Evolutionary conservation across 2,113 vertebrate species (phyloP), one percentile per base, ranked within the genome.

Genomic region (Cettia cetti): DNA sequence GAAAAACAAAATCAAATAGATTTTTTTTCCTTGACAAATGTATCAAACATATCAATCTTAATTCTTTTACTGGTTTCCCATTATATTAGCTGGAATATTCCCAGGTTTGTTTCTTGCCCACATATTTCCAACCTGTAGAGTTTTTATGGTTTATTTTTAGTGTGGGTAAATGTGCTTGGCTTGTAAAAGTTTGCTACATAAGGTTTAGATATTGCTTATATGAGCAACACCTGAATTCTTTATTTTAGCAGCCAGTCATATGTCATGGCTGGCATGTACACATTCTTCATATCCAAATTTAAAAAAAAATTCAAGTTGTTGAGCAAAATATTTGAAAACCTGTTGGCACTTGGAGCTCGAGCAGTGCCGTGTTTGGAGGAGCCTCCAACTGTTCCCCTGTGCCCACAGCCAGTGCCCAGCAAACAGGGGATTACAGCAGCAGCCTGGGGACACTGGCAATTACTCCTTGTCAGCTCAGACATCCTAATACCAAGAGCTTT

Each of bases 321-420:
- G 88, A 92, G 64, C 82, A 89, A 96, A 95, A 70, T 61, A 90
- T 71, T 89, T 93, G 91, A 92, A 91, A 96, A 88, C 60, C 92
- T 82, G 77, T 84, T 94, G 91, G 94, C 83, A 71, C 89, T 89
- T 79, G 44, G 16, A 79, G 35, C 54, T 76, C 4, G 24, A 86
- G 45, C 5, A 0, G 74, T n/a, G 30, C 93, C 0, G 0, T 45
- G 37, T 82, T 76, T 68, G 70, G 79, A 69, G 56, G 79, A 93
- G 37, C 4, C 69, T 68, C 69, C 84, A 88, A 28, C 71, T 94
- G 82, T 63, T 95, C 79, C 20, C 2, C 76, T 77, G 65, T 87
- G 21, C 93, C 92, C 89, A 57, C n/a, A 82, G 77, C 14, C 94
- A 82, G 70, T 19, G 56, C 47, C 63, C 52, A 68, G 44, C 83